Evolutionary conservation across 2,113 vertebrate genomes (phyloP).

Genomic region (Ornithorhynchus anatinus): DNA sequence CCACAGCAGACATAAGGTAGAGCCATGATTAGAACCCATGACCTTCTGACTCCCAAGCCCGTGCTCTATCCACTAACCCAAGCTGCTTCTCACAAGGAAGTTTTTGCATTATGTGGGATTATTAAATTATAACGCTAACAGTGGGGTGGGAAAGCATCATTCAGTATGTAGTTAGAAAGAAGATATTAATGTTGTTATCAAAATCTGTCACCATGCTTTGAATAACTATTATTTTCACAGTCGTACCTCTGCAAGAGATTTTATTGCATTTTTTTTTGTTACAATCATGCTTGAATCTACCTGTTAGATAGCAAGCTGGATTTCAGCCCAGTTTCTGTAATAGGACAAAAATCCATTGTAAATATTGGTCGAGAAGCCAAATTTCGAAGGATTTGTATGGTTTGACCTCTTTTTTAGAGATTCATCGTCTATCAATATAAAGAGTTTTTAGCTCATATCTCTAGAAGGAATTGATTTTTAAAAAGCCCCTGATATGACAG

Average conservation of each 20-base stretch:
- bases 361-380: conserved; percentile 49
- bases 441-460: conserved; percentile 58
- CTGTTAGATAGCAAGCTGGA: conserved; percentile 11
- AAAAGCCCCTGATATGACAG: conserved; percentile 18
- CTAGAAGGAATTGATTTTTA: conserved; percentile 59
- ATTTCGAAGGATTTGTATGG: conserved; percentile 15
- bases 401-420: conserved; percentile 34
- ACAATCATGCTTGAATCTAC: conserved; percentile 28
- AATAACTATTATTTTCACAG: not conserved
- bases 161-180: not conserved
- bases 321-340: conserved; percentile 31
- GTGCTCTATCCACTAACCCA: too few species aligned
- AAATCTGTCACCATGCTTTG: not conserved
- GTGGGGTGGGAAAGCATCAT: not conserved
- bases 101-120: too few species aligned
- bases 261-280: conserved; percentile 28
- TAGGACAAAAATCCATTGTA: conserved; percentile 56
- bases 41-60: too few species aligned
- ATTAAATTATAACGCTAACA: too few species aligned
- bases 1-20: too few species aligned
- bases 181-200: not conserved
- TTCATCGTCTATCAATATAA: conserved; percentile 58
- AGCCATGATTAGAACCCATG: too few species aligned
- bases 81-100: too few species aligned
- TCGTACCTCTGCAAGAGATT: not conserved